Evolutionary conservation across 2,113 vertebrate species (phyloP).

Genomic region (Triplophysa tibetana): DNA sequence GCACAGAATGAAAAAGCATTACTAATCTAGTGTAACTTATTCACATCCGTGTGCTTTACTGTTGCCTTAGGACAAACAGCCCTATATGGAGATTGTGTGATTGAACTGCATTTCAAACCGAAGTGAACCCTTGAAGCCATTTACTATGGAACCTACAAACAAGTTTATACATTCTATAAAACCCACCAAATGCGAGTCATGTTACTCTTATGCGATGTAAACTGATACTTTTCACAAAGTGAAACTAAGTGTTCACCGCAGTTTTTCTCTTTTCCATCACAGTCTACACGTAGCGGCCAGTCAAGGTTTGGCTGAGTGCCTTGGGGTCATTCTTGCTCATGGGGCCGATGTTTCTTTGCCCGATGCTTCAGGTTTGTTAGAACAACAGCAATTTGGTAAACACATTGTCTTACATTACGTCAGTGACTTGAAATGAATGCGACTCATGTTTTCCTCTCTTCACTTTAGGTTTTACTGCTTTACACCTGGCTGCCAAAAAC

Average conservation of each 20-base stretch:
- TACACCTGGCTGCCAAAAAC: constrained; percentile 93
- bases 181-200: neutral
- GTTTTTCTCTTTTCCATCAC: constrained; percentile 52
- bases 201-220: neutral
- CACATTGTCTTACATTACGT: neutral
- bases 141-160: neutral
- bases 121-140: neutral
- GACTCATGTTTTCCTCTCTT: constrained; percentile 6
- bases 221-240: neutral
- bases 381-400: neutral
- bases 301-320: constrained; percentile 86
- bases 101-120: constrained; percentile 10
- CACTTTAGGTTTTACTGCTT: constrained; percentile 82
- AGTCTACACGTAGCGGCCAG: constrained; percentile 91
- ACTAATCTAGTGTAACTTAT: constrained; percentile 14
- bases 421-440: neutral
- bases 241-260: neutral
- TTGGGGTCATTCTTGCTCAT: constrained; percentile 85
- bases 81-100: constrained; percentile 26
- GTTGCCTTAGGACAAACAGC: constrained; percentile 35
- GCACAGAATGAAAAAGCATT: neutral
- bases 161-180: constrained; percentile 3
- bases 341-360: constrained; percentile 84
- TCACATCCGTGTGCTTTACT: constrained; percentile 17
- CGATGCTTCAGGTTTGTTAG: constrained; percentile 83